A percentile compares a stretch with the other conserved stretches of the same genome.
Evolutionary conservation across 2,888 invertebrate species (phyloP).

Genomic region (Luperina testacea): DNA sequence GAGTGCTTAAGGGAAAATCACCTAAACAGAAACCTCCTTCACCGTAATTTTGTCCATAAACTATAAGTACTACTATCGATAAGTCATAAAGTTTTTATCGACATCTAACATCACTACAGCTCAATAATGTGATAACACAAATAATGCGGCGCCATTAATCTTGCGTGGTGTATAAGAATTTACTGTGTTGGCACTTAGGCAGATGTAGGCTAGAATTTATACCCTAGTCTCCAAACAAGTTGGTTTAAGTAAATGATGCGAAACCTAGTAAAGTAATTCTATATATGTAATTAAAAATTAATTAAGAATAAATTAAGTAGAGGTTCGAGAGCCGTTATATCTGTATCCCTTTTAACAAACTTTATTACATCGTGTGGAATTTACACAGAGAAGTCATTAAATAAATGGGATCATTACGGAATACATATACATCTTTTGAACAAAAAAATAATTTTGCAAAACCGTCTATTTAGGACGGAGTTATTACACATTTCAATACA

Average conservation of each 20-base stretch:
- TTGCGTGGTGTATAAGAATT: slow-evolving; percentile 77
- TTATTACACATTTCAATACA: background rate
- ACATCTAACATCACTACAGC: slow-evolving; percentile 63
- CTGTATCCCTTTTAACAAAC: no score
- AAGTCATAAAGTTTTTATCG: slow-evolving; percentile 18
- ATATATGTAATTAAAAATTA: slow-evolving; percentile 12
- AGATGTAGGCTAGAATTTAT: slow-evolving; percentile 65
- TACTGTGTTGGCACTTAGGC: slow-evolving; percentile 63
- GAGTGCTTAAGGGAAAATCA: background rate
- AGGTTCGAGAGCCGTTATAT: background rate
- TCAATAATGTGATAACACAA: slow-evolving; percentile 79
- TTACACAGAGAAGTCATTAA: background rate
- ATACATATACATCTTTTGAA: no score
- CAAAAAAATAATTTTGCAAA: no score
- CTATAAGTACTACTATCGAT: slow-evolving; percentile 3
- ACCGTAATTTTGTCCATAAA: background rate
- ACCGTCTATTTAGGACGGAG: no score
- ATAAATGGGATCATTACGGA: background rate
- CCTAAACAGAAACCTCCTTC: background rate
- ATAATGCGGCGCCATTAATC: slow-evolving; percentile 78
- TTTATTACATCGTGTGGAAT: background rate
- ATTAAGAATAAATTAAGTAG: background rate
- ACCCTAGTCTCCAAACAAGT: slow-evolving; percentile 33
- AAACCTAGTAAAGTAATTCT: slow-evolving; percentile 21
- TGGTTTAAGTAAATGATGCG: slow-evolving; percentile 24